Evolutionary conservation across 2,113 vertebrate species (phyloP).

Genomic region (Trichechus manatus): DNA sequence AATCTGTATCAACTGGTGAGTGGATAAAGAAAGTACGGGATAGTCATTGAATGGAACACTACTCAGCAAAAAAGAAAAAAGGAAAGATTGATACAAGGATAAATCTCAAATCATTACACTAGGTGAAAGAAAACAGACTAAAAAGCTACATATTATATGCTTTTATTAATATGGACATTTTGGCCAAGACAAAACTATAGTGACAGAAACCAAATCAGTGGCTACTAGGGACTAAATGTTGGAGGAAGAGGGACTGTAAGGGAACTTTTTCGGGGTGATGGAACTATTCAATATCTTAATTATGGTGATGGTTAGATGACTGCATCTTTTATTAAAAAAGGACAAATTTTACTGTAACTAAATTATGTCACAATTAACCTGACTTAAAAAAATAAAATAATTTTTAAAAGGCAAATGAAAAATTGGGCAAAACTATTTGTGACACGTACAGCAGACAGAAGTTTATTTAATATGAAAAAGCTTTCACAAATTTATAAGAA

Average conservation of each 20-base stretch:
- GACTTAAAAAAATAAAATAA: neutral
- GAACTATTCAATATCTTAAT: too few species aligned
- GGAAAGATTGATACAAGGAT: too few species aligned
- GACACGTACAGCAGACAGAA: neutral
- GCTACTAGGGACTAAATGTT: neutral
- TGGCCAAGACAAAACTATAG: neutral
- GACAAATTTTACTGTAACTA: neutral
- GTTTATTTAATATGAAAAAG: neutral
- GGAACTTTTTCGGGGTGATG: neutral
- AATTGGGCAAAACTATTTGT: neutral
- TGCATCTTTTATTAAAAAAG: slow-evolving; percentile 11
- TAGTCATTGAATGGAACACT: too few species aligned
- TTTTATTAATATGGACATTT: too few species aligned
- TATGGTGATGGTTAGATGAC: neutral
- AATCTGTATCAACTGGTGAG: too few species aligned
- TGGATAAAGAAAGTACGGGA: too few species aligned
- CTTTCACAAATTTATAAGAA: neutral
- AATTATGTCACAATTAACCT: neutral
- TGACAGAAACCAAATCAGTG: neutral
- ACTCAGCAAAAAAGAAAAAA: too few species aligned
- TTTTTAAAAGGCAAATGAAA: neutral
- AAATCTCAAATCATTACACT: too few species aligned
- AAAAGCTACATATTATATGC: too few species aligned
- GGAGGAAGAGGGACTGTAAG: neutral
- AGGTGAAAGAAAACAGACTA: too few species aligned